phyloP scores from a whole-genome alignment of 2,888 invertebrate genomes.

The Tiliacea citrago region DNA sequence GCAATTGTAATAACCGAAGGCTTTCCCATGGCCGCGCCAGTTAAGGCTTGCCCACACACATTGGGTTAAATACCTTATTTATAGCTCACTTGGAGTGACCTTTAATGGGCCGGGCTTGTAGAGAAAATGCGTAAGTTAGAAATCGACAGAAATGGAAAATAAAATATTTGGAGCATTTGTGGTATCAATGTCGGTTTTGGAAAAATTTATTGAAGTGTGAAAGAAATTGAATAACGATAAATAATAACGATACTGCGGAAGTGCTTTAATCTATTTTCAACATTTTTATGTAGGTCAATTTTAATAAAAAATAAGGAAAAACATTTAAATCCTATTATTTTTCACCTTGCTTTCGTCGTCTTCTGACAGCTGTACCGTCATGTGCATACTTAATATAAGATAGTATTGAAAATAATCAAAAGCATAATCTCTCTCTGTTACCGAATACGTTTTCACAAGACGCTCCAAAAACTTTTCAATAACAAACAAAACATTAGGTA shows the following conservation, averaged over 20 bases:
- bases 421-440: not conserved
- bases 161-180: conserved; percentile 35
- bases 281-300: not conserved
- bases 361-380: not conserved
- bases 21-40: conserved; percentile 82
- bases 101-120: conserved; percentile 70
- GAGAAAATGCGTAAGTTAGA: conserved; percentile 62
- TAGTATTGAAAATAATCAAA: conserved; percentile 5
- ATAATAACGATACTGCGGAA: not conserved
- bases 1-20: conserved; percentile 78
- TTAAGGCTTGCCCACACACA: conserved; percentile 87
- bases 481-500: conserved; percentile 23
- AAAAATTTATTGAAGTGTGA: not conserved
- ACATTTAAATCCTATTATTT: not conserved
- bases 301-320: not conserved
- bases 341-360: not conserved
- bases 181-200: conserved; percentile 1
- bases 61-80: conserved; percentile 88
- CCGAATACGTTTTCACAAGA: not conserved
- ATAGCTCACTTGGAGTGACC: conserved; percentile 85
- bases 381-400: not conserved
- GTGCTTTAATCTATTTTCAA: not conserved
- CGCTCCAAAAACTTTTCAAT: not conserved
- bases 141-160: conserved; percentile 55
- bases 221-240: not conserved